Evolutionary conservation across 2,113 vertebrate species (phyloP).

Genomic region (Hippotragus niger): DNA sequence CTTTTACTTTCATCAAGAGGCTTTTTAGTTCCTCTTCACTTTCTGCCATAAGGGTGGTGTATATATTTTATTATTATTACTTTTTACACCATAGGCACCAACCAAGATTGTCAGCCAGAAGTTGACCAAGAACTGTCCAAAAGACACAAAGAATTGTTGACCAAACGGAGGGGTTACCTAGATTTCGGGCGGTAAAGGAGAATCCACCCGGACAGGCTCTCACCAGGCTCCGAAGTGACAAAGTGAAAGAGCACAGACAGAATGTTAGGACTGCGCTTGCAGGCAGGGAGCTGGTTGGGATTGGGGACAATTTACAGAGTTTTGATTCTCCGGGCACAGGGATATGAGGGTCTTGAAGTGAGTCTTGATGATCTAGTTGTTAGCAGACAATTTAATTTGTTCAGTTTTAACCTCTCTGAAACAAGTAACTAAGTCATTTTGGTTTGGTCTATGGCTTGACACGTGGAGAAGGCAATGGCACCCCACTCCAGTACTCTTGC

Average conservation of each 20-base stretch:
- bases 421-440: neutral
- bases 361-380: neutral
- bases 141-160: neutral
- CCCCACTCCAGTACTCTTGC: no score
- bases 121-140: neutral
- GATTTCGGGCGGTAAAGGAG: neutral
- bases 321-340: neutral
- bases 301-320: neutral
- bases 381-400: neutral
- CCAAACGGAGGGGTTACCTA: neutral
- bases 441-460: neutral
- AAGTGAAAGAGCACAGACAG: no score
- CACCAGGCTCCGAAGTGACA: neutral
- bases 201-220: neutral
- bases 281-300: neutral
- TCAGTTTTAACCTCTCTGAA: neutral
- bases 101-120: neutral
- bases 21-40: no score
- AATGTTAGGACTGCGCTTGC: neutral
- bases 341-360: neutral
- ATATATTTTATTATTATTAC: neutral
- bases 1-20: no score
- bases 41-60: no score
- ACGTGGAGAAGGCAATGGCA: neutral
- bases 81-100: neutral